Evolutionary conservation across 2,888 invertebrate genomes (phyloP).

Genomic region (Cistogaster globosa): DNA sequence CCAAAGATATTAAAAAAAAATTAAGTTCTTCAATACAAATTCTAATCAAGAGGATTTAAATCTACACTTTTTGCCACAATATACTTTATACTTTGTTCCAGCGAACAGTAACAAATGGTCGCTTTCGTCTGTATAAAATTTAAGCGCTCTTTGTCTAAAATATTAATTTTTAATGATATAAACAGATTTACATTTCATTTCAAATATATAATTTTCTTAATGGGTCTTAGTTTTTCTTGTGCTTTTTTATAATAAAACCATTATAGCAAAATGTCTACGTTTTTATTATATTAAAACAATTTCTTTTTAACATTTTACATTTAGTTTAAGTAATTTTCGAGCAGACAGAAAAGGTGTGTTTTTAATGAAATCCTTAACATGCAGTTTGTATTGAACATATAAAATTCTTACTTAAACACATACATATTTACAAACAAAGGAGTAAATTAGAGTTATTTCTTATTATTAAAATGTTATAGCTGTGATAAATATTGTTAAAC

Average conservation of each 20-base stretch:
- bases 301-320: constrained; percentile 3
- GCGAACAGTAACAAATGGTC: too few relatives aligned
- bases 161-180: too few relatives aligned
- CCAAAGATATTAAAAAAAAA: too few relatives aligned
- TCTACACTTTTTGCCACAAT: too few relatives aligned
- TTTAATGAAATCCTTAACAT: constrained; percentile 25
- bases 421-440: not conserved
- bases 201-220: too few relatives aligned
- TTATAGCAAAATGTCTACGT: not conserved
- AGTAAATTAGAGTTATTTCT: constrained; percentile 31
- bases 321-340: not conserved
- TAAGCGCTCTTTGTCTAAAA: too few relatives aligned
- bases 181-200: too few relatives aligned
- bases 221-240: too few relatives aligned
- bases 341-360: constrained; percentile 31
- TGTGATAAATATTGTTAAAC: constrained; percentile 49
- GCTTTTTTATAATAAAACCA: not conserved
- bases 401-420: not conserved
- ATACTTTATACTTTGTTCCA: too few relatives aligned
- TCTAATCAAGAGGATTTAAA: too few relatives aligned
- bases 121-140: too few relatives aligned
- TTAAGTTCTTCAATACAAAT: too few relatives aligned
- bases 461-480: constrained; percentile 39
- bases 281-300: not conserved
- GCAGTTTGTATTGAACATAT: constrained; percentile 7